phyloP scores from a whole-genome alignment of 2,888 invertebrate genomes.

The Rhodophaea formosa region DNA sequence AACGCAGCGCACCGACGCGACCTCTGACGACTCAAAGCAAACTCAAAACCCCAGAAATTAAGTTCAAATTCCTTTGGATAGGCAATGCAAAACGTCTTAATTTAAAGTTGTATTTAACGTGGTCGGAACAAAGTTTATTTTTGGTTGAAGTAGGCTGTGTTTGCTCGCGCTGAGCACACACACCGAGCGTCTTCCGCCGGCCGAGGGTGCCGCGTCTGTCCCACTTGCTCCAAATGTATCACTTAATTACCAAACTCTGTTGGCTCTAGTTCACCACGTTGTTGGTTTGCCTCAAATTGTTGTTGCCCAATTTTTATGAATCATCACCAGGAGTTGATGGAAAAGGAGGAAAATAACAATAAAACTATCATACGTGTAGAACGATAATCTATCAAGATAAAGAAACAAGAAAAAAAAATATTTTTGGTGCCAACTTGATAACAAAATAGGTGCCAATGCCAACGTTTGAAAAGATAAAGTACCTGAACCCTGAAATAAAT shows the following conservation, averaged over 20 bases:
- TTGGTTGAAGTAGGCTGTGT: background rate
- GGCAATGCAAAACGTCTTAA: background rate
- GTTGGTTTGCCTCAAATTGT: background rate
- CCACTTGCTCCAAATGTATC: conserved; percentile 16
- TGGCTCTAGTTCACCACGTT: conserved; percentile 6
- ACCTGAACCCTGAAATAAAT: too few relatives aligned
- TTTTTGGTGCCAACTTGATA: background rate
- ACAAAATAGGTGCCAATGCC: background rate
- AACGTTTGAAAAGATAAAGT: too few relatives aligned
- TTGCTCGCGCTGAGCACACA: conserved; percentile 13
- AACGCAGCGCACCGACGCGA: conserved; percentile 16
- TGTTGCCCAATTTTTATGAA: conserved; percentile 1
- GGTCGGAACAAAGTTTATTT: conserved; percentile 1
- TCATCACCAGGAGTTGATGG: background rate
- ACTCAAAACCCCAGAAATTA: conserved; percentile 11
- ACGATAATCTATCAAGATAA: background rate
- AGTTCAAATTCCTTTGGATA: background rate
- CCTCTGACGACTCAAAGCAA: conserved; percentile 6
- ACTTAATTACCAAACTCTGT: conserved; percentile 11
- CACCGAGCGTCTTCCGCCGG: conserved; percentile 13
- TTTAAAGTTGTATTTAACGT: background rate
- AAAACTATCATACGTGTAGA: background rate
- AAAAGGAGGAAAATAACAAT: background rate
- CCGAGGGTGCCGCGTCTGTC: background rate
- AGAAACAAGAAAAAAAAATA: background rate